phyloP scores from a whole-genome alignment of 2,113 vertebrate genomes.

The Collichthys lucidus region DNA sequence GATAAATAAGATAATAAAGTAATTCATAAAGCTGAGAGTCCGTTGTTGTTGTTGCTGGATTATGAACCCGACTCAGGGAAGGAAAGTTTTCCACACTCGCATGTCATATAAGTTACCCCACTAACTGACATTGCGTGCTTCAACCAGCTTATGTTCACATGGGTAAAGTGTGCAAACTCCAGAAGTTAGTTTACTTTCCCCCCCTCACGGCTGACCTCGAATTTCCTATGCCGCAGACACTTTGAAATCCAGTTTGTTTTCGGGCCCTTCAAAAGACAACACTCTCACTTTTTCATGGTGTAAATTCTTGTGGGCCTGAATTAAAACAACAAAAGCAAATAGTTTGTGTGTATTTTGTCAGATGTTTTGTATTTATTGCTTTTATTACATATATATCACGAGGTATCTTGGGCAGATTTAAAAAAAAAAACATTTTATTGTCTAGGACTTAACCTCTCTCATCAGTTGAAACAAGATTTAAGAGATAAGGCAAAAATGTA shows the following conservation, averaged over 20 bases:
- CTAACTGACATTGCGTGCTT: conserved; percentile 6
- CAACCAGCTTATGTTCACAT: conserved; percentile 46
- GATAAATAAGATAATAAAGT: neutral
- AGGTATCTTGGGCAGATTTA: conserved; percentile 35
- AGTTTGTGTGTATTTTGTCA: conserved; percentile 63
- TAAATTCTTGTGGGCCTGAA: conserved; percentile 52
- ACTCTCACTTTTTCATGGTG: conserved; percentile 51
- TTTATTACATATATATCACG: conserved; percentile 64
- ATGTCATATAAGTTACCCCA: conserved; percentile 7
- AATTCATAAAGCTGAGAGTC: neutral
- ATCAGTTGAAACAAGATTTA: conserved; percentile 78
- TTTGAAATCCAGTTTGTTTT: conserved; percentile 79
- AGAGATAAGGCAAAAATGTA: conserved; percentile 83
- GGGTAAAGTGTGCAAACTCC: conserved; percentile 46
- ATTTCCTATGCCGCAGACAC: conserved; percentile 71
- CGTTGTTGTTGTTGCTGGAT: neutral
- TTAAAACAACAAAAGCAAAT: conserved; percentile 67
- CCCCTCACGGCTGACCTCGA: conserved; percentile 57
- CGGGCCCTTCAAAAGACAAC: conserved; percentile 67
- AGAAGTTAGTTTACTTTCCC: conserved; percentile 52
- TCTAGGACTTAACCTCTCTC: conserved; percentile 74
- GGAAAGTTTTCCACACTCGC: neutral
- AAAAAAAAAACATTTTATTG: conserved; percentile 64
- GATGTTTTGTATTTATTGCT: conserved; percentile 62
- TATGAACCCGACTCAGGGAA: neutral